phyloP scores from a whole-genome alignment of 2,113 vertebrate species.

The Hyla sarda region DNA sequence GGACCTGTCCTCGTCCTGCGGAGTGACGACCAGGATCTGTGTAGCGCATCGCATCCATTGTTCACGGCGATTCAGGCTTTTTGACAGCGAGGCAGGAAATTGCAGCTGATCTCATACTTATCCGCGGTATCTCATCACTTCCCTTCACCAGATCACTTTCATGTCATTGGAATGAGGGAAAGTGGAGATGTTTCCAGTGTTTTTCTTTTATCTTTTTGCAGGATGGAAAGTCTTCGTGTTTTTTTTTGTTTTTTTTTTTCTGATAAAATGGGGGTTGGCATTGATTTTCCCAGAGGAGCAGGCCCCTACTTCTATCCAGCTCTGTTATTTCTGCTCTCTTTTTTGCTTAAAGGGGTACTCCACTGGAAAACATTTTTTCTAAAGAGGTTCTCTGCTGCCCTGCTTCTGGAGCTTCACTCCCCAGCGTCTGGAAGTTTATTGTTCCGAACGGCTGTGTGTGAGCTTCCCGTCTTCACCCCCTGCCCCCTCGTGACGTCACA shows the following conservation, averaged over 20 bases:
- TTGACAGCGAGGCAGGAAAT: constrained; percentile 1
- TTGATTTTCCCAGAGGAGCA: background rate
- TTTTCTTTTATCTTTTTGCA: background rate
- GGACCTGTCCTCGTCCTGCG: background rate
- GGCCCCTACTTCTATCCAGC: background rate
- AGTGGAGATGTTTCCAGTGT: background rate
- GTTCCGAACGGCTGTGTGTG: no score
- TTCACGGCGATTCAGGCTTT: background rate
- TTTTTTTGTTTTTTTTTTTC: background rate
- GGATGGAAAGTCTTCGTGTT: background rate
- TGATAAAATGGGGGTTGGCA: background rate
- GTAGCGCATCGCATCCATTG: background rate
- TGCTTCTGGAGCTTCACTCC: no score
- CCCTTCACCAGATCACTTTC: constrained; percentile 6
- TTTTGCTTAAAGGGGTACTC: no score
- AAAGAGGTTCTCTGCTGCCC: no score
- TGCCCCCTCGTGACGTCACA: no score
- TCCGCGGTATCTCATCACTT: background rate
- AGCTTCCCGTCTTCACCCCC: no score
- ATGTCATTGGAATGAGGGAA: constrained; percentile 14
- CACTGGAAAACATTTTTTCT: no score
- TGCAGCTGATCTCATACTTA: background rate
- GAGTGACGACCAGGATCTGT: background rate
- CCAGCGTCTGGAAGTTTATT: no score
- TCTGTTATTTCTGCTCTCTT: background rate